Base-by-base conservation (phyloP, 2,113 vertebrate genomes). In the Anthoscopus minutus region DNA sequence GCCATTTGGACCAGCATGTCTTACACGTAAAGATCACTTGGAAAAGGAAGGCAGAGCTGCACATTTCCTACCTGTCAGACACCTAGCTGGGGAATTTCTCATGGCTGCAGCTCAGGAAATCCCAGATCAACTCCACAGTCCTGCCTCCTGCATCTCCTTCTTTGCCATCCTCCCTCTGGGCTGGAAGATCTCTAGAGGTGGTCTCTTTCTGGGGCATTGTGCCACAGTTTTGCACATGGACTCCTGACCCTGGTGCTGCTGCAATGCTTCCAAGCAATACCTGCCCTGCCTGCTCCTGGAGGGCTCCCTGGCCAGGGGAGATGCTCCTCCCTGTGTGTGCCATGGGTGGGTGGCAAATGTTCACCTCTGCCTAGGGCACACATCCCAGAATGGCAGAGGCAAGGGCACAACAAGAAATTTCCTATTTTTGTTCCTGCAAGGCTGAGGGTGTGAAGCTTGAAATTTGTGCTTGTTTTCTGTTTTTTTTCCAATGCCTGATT, bases 401-500 rank as follows among this genome's bases (percentile, higher is more conserved):
- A 69, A 82, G 81, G 45, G 30, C 7, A 3, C 27, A 69, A 40
- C 22, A 37, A 80, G 54, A 77, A 44, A 71, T 23, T 25, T 50
- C 81, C 69, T 28, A 4, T 42, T 93, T 88, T 84, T 1, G 0
- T 12, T 88, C 64, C 70, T 62, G 54, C 30, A 44, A 66, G 54
- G 51, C 54, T 78, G 53, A 18, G 40, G 35, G 72, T 71, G 74
- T 54, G 76, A 95, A 92, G 74, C 60, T 66, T 74, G 61, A 94
- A 84, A 76, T 83, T 93, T 84, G 54, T 54, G 44, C 44, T 94
- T 91, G 72, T 74, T 94, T 95, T 88, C 79, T 95, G 92, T 2
- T 94, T 95, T 95, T 94, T 92, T 95, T 96, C 93, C 93, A 84
- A 67, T 42, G 65, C 53, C 72, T 94, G 90, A 94, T 96, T 88